Conservation (phyloP, 2,797 vertebrate species). For the Pangasius djambal region DNA sequence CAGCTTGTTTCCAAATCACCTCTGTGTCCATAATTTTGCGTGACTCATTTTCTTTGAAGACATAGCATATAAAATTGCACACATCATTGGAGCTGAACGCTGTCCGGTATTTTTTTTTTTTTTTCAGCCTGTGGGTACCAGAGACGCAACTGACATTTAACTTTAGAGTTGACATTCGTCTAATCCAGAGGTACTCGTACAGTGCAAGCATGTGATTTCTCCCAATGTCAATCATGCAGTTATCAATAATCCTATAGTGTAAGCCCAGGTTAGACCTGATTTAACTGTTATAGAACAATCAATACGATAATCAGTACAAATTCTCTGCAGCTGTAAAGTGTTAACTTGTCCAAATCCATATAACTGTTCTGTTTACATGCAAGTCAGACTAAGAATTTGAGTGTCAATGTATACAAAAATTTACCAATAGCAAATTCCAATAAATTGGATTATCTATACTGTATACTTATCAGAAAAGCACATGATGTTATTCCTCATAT, state of each 20-base stretch:
- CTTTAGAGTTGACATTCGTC: neutral
- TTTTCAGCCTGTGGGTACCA: neutral
- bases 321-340: neutral
- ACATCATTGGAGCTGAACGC: neutral
- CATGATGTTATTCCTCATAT: no score
- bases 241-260: neutral
- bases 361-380: neutral
- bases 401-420: neutral
- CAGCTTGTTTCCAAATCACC: neutral
- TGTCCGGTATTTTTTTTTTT: neutral
- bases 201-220: neutral
- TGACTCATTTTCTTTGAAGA: neutral
- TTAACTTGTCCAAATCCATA: slow-evolving; percentile 2
- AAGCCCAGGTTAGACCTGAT: neutral
- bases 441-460: neutral
- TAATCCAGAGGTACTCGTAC: neutral
- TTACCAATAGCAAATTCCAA: neutral
- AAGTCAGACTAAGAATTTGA: neutral
- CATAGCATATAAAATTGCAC: slow-evolving; percentile 2
- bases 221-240: neutral
- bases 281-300: neutral
- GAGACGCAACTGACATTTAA: neutral
- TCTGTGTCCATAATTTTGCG: neutral
- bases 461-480: neutral
- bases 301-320: neutral